A percentile compares a stretch with the other conserved stretches of the same genome.
Conservation (phyloP, 1,140 invertebrate genomes). For the Ditylenchus dipsaci region DNA sequence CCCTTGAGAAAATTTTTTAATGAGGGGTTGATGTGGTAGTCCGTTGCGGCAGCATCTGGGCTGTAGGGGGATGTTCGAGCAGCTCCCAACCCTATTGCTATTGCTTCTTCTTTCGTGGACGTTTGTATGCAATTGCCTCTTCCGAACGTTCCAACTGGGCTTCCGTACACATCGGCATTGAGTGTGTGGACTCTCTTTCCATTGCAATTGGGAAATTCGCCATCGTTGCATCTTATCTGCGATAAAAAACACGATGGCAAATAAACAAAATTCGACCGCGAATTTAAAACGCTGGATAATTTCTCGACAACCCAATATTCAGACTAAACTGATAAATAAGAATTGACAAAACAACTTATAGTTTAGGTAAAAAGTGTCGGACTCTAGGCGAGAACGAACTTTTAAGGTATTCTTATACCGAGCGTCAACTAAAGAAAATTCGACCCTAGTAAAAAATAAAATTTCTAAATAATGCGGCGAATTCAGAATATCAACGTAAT, state of each 20-base stretch:
- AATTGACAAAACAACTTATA: no score
- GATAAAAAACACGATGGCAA: not conserved
- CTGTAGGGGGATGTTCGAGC: not conserved
- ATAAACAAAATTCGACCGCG: not conserved
- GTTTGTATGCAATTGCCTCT: not conserved
- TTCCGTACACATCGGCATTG: not conserved
- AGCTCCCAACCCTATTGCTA: not conserved
- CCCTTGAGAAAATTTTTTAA: not conserved
- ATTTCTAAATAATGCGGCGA: no score
- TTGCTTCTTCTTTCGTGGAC: not conserved
- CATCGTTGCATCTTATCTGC: not conserved
- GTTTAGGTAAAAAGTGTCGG: no score
- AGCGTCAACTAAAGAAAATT: no score
- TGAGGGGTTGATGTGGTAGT: not conserved
- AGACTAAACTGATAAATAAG: no score
- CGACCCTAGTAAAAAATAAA: no score
- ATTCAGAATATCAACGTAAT: no score
- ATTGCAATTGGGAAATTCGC: not conserved
- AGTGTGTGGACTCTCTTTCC: not conserved
- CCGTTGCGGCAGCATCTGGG: not conserved
- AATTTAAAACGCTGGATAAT: conserved; percentile 1
- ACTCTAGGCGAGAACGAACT: no score
- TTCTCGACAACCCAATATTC: not conserved
- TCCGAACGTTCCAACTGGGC: not conserved
- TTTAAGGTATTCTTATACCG: no score